These are phyloP conservation scores for Cuculus canorus DNA, from an alignment of 2,797 vertebrate genomes.

Conservation along the genomic window DNA sequence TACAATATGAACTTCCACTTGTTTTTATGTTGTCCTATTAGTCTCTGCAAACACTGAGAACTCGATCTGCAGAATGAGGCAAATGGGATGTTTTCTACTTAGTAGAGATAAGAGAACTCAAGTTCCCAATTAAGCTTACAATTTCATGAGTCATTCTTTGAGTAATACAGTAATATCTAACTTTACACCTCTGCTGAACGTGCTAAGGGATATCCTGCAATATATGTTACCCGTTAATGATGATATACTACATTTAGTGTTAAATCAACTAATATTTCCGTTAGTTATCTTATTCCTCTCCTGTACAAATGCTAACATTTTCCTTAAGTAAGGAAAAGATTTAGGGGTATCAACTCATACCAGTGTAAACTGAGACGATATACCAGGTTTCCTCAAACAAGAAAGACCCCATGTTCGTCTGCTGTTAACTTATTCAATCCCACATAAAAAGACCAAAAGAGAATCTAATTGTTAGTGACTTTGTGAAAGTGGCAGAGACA, in stretches of 20 bases:
- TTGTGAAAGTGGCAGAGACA: not conserved
- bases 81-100: not conserved
- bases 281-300: not conserved
- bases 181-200: not conserved
- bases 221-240: not conserved
- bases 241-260: not conserved
- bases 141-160: not conserved
- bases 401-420: not conserved
- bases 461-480: not conserved
- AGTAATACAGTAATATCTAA: not conserved
- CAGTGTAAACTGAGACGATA: not conserved
- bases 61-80: not conserved
- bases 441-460: not conserved
- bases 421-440: not conserved
- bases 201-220: not conserved
- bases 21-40: not conserved
- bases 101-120: not conserved
- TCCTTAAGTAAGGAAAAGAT: not conserved
- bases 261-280: not conserved
- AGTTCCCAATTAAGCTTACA: conserved; percentile 26
- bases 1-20: not conserved
- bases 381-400: not conserved
- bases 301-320: not conserved
- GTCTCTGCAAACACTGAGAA: not conserved
- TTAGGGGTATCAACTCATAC: not conserved